Conservation (phyloP, 2,113 vertebrate species). For the Rallus limicola region DNA sequence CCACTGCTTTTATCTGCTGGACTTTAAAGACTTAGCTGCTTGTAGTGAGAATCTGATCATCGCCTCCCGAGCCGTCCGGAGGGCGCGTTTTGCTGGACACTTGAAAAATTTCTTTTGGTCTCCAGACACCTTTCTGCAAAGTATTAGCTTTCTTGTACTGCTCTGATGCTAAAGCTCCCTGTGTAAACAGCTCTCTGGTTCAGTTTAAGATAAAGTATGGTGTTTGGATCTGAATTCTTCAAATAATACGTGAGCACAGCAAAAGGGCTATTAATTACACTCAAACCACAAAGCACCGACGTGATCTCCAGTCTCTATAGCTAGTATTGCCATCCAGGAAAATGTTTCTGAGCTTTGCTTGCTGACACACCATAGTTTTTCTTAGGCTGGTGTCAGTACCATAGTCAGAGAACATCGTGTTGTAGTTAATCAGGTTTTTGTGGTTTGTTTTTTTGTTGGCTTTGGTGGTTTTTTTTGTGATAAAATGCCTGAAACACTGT, state of each 20-base stretch:
- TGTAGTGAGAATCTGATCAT: conserved; percentile 74
- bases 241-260: not conserved
- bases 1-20: conserved; percentile 76
- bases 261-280: not conserved
- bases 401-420: not conserved
- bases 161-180: conserved; percentile 10
- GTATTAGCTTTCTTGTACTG: conserved; percentile 35
- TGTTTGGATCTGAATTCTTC: not conserved
- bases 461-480: not conserved
- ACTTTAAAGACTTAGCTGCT: conserved; percentile 78
- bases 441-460: no score
- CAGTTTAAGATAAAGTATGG: conserved; percentile 22
- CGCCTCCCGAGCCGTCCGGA: not conserved
- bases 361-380: not conserved
- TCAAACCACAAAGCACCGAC: not conserved
- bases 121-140: conserved; percentile 48
- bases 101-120: conserved; percentile 45
- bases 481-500: not conserved
- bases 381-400: not conserved
- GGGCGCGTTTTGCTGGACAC: not conserved
- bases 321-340: not conserved
- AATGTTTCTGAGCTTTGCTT: not conserved
- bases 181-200: conserved; percentile 31
- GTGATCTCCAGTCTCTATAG: not conserved
- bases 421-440: not conserved